Conservation (phyloP, 1,140 invertebrate species). For the Scaptomyza pallida region DNA sequence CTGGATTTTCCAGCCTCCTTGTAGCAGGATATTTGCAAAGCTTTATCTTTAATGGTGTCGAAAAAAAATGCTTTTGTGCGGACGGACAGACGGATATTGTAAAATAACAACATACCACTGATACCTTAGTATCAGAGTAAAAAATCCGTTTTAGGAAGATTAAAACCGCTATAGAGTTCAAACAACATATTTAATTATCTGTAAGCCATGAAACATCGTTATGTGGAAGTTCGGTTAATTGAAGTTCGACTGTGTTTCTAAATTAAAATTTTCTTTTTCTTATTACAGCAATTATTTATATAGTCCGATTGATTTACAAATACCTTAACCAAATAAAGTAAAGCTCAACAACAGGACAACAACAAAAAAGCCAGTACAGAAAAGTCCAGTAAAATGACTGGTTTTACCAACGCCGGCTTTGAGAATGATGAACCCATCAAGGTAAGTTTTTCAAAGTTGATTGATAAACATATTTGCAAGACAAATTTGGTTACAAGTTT, state of each 20-base stretch:
- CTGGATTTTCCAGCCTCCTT: too few relatives aligned
- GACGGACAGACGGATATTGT: too few relatives aligned
- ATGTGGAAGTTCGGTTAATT: slow-evolving; percentile 32
- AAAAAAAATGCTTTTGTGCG: too few relatives aligned
- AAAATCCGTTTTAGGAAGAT: too few relatives aligned
- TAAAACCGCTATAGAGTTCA: too few relatives aligned
- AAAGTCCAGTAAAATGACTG: slow-evolving; percentile 76
- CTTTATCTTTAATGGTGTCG: too few relatives aligned
- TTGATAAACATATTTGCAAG: too few relatives aligned
- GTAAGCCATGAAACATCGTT: too few relatives aligned
- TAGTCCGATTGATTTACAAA: slow-evolving; percentile 41
- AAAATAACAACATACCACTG: too few relatives aligned
- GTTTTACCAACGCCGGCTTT: slow-evolving; percentile 78
- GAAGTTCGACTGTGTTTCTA: slow-evolving; percentile 25
- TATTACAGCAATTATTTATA: slow-evolving; percentile 51
- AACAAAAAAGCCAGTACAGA: slow-evolving; percentile 2
- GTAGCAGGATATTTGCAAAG: too few relatives aligned
- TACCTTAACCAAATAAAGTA: not conserved
- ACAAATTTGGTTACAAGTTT: slow-evolving; percentile 24
- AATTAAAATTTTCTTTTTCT: slow-evolving; percentile 16
- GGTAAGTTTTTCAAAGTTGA: slow-evolving; percentile 57
- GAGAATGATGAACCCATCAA: slow-evolving; percentile 83
- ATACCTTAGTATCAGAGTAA: too few relatives aligned
- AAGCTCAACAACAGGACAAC: not conserved
- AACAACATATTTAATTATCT: too few relatives aligned